Evolutionary conservation across 2,113 vertebrate genomes (phyloP), one percentile per base, ranked within the genome.

Genomic region (Lepidothrix coronata): DNA sequence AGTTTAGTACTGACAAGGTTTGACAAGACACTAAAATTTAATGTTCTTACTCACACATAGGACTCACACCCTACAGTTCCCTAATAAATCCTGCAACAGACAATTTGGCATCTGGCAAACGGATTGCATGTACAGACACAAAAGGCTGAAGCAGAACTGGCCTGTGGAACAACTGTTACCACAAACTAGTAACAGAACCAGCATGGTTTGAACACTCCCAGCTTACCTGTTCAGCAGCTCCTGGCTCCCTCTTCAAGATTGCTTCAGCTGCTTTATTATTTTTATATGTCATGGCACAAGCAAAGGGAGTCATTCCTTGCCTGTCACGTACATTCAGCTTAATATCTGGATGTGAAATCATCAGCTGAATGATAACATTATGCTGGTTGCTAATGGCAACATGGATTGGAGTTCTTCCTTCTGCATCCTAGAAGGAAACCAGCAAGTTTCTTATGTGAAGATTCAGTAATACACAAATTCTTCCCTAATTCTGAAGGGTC

Each of bases 201-300:
- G 51, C 10, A 33, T 9, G 43, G 65, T 57, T 25, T 52, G n/a
- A 66, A 65, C 28, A 6, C 14, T 35, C 66, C 31, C 57, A 37
- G 72, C 84, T 88, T 91, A 99, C 99, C 99, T 99, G 99, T 88
- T 99, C 99, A 4, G 99, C 99, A 57, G 99, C 99, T 83, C 99
- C 99, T 0, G 99, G 96, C 89, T 99, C 99, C 89, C 99, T 98
- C 94, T 99, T 99, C 17, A 99, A 96, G 93, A 99, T 99, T 18
- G 99, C 98, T 92, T 99, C 99, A 1, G 99, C 99, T 1, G 99
- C 99, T 95, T 99, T 99, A 87, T 99, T 99, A 92, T 99, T 99
- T 97, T 99, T 99, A 70, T 99, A 98, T 0, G 99, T 99, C 99
- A 99, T 99, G 61, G 99, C 99, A 30, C 99, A 99, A 70, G 99